Evolutionary conservation across 2,797 vertebrate species (phyloP).

Genomic region (Myripristis murdjan): DNA sequence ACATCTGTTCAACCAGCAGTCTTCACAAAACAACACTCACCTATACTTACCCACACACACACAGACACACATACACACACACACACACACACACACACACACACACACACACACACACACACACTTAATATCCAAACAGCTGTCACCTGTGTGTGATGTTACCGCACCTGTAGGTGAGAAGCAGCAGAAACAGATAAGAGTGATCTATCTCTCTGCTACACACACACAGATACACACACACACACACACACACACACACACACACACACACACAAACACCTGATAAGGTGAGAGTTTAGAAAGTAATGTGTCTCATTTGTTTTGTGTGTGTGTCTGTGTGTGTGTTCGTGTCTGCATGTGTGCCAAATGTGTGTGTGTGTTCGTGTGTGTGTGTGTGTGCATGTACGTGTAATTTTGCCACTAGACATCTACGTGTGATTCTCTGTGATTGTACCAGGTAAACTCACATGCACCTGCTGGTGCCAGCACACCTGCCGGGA

Average conservation of each 20-base stretch:
- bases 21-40: too few species aligned
- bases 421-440: too few species aligned
- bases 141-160: constrained; percentile 59
- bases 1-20: too few species aligned
- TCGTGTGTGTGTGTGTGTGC: not conserved
- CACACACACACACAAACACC: constrained; percentile 7
- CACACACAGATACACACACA: too few species aligned
- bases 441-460: too few species aligned
- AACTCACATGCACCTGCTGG: too few species aligned
- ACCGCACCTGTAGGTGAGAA: constrained; percentile 72
- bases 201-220: constrained; percentile 42
- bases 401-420: not conserved
- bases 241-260: too few species aligned
- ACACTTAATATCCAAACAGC: constrained; percentile 46
- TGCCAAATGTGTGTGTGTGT: constrained; percentile 2
- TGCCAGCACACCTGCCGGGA: too few species aligned
- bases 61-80: constrained; percentile 3
- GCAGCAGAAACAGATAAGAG: constrained; percentile 52
- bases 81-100: constrained; percentile 3
- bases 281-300: constrained; percentile 53
- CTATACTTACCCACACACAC: constrained; percentile 14
- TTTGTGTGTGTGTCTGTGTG: constrained; percentile 1
- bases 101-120: not conserved
- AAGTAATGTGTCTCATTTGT: constrained; percentile 34
- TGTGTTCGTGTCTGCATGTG: constrained; percentile 3